Evolutionary conservation across 2,797 vertebrate genomes (phyloP), one percentile per base, ranked within the genome.

Genomic region (Babyrousa celebensis): DNA sequence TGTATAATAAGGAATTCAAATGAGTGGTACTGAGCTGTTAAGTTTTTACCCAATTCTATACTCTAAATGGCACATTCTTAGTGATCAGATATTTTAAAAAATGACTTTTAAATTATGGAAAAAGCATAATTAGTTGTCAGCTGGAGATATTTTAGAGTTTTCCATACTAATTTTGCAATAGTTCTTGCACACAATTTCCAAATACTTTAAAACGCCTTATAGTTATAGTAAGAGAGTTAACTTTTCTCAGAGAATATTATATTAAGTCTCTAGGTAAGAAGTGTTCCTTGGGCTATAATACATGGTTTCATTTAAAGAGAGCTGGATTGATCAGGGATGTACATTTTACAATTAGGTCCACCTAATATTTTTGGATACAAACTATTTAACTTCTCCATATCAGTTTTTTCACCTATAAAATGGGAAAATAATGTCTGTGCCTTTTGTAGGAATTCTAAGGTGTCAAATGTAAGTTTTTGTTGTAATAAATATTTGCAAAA

Each of bases 61-160:
- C 4, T 58, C 21, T 58, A 75, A 86, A 78, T 56, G 23, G 17
- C 17, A 85, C 32, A 7, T 40, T 85, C 12, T 88, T 93, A 54
- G 32, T 90, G 74, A 85, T 75, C 32, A 82, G 32, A 56, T 70
- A 80, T 62, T 95, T 95, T 92, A 2, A 85, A 89, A 92, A 82
- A 63, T 56, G 77, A 52, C 62, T 82, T 92, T 91, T n/a, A 95
- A 95, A 63, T 89, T 43, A 72, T 72, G 10, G 65, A 16, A 52
- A 75, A 95, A 84, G 72, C 54, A 70, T 91, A 77, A 94, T 92
- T 79, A 75, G 16, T 58, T 89, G 48, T 85, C 48, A 95, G 52
- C 18, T 82, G n/a, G 21, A 71, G 43, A 67, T 56, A 72, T 21
- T 94, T 91, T 54, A 54, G 43, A 60, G 14, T 32, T 92, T 91